These are phyloP conservation scores for Aphis gossypii DNA, from an alignment of 1,140 invertebrate species.

Conservation along the genomic window DNA sequence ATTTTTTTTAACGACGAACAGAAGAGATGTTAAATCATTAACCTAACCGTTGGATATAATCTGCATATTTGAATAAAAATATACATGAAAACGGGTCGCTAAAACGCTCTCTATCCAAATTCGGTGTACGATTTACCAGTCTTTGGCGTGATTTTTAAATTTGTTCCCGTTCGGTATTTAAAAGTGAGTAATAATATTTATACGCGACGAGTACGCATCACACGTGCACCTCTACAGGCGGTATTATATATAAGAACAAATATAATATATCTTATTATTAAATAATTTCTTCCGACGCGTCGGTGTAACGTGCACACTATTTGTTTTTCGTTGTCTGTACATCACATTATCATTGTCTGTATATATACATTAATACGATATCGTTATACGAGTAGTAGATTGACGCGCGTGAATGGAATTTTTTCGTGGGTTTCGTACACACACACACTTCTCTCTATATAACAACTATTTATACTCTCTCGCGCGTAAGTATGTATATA, in stretches of 20 bases:
- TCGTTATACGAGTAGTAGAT: background rate
- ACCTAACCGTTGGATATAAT: background rate
- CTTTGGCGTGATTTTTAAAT: too few species aligned
- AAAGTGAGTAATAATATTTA: too few species aligned
- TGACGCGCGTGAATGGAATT: slow-evolving; percentile 25
- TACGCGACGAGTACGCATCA: too few species aligned
- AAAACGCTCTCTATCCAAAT: too few species aligned
- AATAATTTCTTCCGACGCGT: background rate
- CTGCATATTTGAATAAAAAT: too few species aligned
- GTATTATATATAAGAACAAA: background rate
- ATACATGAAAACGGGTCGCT: too few species aligned
- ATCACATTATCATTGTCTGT: too few species aligned
- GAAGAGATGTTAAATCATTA: background rate
- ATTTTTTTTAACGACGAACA: too few species aligned
- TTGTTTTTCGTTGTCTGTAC: background rate
- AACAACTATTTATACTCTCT: background rate
- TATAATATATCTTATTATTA: background rate
- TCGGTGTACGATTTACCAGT: too few species aligned
- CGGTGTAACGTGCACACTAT: background rate
- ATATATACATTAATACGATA: background rate
- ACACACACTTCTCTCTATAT: background rate
- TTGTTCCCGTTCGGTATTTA: too few species aligned
- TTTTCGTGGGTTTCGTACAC: slow-evolving; percentile 20
- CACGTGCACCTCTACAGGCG: too few species aligned
- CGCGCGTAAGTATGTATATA: background rate